A percentile compares a stretch with the other conserved stretches of the same genome.
phyloP scores from a whole-genome alignment of 2,888 invertebrate genomes.

The Trissoscelio sp. region DNA sequence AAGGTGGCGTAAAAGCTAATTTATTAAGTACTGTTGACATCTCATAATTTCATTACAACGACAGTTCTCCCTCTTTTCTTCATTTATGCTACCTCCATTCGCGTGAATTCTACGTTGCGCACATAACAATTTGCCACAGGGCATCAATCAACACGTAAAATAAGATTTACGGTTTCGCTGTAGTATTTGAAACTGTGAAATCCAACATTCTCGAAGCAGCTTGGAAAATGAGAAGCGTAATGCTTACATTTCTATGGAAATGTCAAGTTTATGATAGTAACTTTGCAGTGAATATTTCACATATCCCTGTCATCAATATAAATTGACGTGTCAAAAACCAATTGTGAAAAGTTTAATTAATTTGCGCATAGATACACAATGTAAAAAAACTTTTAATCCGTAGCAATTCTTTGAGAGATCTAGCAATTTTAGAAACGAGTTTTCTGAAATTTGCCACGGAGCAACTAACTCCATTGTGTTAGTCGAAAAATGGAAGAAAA shows the following conservation, averaged over 20 bases:
- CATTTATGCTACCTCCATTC: conserved; percentile 48
- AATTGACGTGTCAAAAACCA: conserved; percentile 4
- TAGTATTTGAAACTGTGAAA: conserved; percentile 45
- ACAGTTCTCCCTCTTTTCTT: conserved; percentile 57
- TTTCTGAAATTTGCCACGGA: conserved; percentile 33
- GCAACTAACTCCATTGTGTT: conserved; percentile 39
- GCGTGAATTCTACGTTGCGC: conserved; percentile 44
- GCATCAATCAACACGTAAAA: conserved; percentile 65
- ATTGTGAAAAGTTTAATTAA: not conserved
- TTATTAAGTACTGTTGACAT: conserved; percentile 56
- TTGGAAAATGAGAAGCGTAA: conserved; percentile 53
- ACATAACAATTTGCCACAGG: conserved; percentile 63
- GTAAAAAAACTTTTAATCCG: too few species aligned
- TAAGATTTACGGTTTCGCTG: conserved; percentile 56
- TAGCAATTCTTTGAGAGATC: too few species aligned
- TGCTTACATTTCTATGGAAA: conserved; percentile 38
- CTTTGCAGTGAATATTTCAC: conserved; percentile 12
- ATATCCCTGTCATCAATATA: not conserved
- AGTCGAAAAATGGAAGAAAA: conserved; percentile 42
- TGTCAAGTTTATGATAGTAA: conserved; percentile 39
- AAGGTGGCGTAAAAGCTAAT: conserved; percentile 32
- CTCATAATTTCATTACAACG: conserved; percentile 53
- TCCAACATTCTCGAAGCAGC: conserved; percentile 30
- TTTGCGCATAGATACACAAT: too few species aligned
- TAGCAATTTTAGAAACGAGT: too few species aligned